phyloP scores from a whole-genome alignment of 2,797 vertebrate genomes.

The Luscinia luscinia region DNA sequence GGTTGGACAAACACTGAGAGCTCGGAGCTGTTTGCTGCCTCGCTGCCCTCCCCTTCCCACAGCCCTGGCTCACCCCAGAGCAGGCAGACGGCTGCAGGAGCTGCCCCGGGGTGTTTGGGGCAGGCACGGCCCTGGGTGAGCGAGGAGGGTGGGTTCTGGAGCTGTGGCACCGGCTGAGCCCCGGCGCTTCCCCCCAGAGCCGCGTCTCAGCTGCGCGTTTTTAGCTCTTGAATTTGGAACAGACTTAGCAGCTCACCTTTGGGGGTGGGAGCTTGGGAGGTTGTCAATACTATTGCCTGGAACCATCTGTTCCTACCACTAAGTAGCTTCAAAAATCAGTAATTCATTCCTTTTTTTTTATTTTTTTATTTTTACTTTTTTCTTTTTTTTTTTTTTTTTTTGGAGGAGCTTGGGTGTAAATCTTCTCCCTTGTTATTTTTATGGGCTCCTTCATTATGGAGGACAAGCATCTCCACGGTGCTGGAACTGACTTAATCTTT shows the following conservation, averaged over 20 bases:
- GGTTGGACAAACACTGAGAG: background rate
- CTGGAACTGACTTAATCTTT: background rate
- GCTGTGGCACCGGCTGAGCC: too few species aligned
- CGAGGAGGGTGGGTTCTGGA: too few species aligned
- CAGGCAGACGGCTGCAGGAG: background rate
- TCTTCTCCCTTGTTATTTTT: constrained; percentile 22
- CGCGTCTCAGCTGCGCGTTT: background rate
- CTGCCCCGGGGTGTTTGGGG: rapidly evolving
- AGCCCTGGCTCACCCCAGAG: background rate
- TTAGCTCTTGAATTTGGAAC: constrained; percentile 35
- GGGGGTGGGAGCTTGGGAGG: constrained; percentile 47
- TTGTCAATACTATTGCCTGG: constrained; percentile 56
- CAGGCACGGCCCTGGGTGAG: background rate
- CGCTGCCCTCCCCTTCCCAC: background rate
- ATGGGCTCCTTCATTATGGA: background rate
- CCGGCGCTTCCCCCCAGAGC: too few species aligned
- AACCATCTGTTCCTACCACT: constrained; percentile 54
- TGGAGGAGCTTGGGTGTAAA: background rate
- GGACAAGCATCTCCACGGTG: background rate
- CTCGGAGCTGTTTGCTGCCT: background rate
- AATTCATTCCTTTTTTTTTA: background rate
- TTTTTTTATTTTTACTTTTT: background rate
- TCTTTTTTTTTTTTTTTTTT: background rate
- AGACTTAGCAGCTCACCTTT: constrained; percentile 57
- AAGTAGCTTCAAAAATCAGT: constrained; percentile 44